Evolutionary conservation across 2,797 vertebrate genomes (phyloP).

Genomic region (Sphenopsis melanotis): DNA sequence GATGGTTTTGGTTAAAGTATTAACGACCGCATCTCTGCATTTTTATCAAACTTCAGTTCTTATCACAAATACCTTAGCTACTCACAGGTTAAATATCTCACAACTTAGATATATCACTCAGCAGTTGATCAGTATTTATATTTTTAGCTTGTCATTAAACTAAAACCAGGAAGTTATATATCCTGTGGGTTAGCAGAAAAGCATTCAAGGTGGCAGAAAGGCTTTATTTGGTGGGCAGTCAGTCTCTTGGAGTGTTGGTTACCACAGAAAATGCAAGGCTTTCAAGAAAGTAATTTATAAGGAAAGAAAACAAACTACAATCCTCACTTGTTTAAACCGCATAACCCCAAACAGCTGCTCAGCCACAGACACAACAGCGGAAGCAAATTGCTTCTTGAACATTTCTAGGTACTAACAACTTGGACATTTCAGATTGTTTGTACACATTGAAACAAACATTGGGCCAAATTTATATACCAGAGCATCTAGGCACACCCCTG

Average conservation of each 20-base stretch:
- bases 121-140: neutral
- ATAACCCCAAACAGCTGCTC: neutral
- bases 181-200: neutral
- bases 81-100: neutral
- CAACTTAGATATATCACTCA: neutral
- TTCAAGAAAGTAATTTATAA: neutral
- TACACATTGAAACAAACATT: neutral
- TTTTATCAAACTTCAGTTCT: neutral
- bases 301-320: neutral
- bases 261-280: neutral
- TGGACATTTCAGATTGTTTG: neutral
- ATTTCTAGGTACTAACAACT: neutral
- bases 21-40: neutral
- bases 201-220: neutral
- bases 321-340: neutral
- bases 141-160: neutral
- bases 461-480: no score
- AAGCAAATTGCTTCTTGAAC: neutral
- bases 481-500: neutral
- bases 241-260: fast-evolving
- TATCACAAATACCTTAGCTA: neutral
- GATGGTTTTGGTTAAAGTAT: neutral
- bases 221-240: neutral
- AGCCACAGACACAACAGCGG: neutral
- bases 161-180: neutral